Evolutionary conservation across 2,113 vertebrate genomes (phyloP).

Genomic region (Python bivittatus): DNA sequence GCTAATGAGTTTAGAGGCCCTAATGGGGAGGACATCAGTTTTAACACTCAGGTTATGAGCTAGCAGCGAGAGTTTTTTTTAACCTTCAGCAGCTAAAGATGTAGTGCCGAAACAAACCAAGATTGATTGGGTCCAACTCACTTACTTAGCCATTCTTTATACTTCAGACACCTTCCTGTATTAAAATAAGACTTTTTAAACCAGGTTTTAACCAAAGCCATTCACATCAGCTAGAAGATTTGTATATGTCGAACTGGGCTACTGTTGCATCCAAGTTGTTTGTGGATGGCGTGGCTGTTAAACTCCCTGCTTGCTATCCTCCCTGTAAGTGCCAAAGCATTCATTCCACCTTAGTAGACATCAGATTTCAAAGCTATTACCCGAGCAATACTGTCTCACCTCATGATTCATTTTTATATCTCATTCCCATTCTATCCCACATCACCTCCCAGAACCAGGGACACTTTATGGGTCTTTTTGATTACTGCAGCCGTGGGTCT

Average conservation of each 20-base stretch:
- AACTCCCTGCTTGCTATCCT: slow-evolving; percentile 39
- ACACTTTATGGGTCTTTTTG: slow-evolving; percentile 84
- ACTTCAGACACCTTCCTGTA: slow-evolving; percentile 69
- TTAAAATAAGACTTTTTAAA: slow-evolving; percentile 59
- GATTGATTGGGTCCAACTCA: slow-evolving; percentile 79
- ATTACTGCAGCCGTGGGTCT: slow-evolving; percentile 77
- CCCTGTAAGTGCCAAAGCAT: slow-evolving; percentile 67
- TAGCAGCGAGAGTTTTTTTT: slow-evolving; percentile 64
- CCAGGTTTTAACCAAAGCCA: slow-evolving; percentile 59
- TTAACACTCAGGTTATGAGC: slow-evolving; percentile 81
- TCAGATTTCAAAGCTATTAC: slow-evolving; percentile 76
- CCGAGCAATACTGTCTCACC: slow-evolving; percentile 73
- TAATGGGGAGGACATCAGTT: slow-evolving; percentile 85
- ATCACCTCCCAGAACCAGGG: slow-evolving; percentile 75
- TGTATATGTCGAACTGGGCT: slow-evolving; percentile 43
- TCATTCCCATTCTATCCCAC: slow-evolving; percentile 77
- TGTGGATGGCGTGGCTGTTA: slow-evolving; percentile 37
- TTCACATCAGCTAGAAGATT: slow-evolving; percentile 48
- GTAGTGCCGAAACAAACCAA: slow-evolving; percentile 77
- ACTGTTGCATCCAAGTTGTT: slow-evolving; percentile 49
- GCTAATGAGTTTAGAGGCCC: slow-evolving; percentile 85
- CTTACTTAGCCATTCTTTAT: slow-evolving; percentile 77
- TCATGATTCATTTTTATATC: slow-evolving; percentile 86
- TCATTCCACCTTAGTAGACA: slow-evolving; percentile 65
- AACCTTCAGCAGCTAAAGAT: slow-evolving; percentile 70